A percentile compares a stretch with the other conserved stretches of the same genome.
Conservation (phyloP, 1,140 invertebrate genomes). For the Orchestia grillus region DNA sequence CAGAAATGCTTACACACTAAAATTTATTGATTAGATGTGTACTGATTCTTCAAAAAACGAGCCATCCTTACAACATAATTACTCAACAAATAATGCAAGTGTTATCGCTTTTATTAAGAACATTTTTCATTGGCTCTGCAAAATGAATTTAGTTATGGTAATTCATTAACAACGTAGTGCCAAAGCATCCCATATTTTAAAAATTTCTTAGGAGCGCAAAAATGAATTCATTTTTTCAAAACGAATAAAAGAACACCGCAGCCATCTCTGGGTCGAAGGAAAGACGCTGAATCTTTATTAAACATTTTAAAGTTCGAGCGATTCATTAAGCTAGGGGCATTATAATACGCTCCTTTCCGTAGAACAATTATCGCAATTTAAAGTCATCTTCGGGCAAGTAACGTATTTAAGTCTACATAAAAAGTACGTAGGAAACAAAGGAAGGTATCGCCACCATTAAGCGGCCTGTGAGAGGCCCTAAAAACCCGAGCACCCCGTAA, state of each 20-base stretch:
- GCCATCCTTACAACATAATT: no score
- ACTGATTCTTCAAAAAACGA: background rate
- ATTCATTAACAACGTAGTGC: no score
- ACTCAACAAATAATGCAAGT: no score
- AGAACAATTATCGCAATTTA: slow-evolving; percentile 15
- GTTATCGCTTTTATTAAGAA: no score
- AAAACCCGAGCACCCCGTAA: slow-evolving; percentile 53
- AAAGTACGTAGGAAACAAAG: slow-evolving; percentile 44
- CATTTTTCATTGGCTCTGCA: no score
- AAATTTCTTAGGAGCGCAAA: no score
- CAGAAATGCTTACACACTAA: background rate
- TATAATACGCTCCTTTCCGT: background rate
- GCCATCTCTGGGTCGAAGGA: background rate
- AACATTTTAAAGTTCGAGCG: background rate
- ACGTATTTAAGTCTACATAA: slow-evolving; percentile 48
- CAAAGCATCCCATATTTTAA: no score
- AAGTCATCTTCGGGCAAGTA: slow-evolving; percentile 27
- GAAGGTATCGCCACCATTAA: slow-evolving; percentile 31
- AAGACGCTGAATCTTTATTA: background rate
- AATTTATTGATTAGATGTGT: background rate
- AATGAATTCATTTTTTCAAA: no score
- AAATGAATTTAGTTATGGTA: no score
- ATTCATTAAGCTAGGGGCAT: background rate
- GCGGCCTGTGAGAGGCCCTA: slow-evolving; percentile 44
- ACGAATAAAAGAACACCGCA: no score